Base-by-base conservation (phyloP, 1,140 invertebrate species). In the Telenomus remus region DNA sequence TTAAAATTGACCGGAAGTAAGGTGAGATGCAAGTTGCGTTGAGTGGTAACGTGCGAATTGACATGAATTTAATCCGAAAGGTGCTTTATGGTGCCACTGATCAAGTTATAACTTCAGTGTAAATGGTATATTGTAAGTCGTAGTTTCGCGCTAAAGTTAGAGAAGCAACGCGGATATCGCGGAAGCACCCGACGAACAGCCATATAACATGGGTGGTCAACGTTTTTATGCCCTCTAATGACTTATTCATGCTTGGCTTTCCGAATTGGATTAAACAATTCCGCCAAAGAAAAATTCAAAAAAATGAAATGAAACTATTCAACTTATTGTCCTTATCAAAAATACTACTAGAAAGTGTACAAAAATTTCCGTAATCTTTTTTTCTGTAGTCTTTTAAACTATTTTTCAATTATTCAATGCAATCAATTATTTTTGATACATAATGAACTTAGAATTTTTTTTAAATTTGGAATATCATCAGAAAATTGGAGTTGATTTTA, bases 101-200 rank as follows among this genome's bases (percentile, higher is more conserved):
- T 75, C 57, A 75, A 75, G 64, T 75, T 75, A 75, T 75, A 75
- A 75, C 72, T 74, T 74, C 63, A 74, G 71, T 74, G 71, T 74
- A 74, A 74, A 74, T 74, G 71, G 71, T 74, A 57, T 53, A 74
- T 68, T 74, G 71, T 74, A 74, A 74, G 71, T 74, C 68, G 71
- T 68, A 74, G 71, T 68, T 68, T 63, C 46, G 50, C 55, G 57
- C n/a, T 39, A 50, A 57, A 68, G 71, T 74, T 44, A 74, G 63
- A 68, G 71, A 57, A 63, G 57, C 47, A 14, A 53, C 59, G 48
- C 51, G 71, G 71, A 66, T 66, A 74, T 66, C 57, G 50, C 15
- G n/a, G 47, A 39, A 63, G 63, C 39, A 16, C 37, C 68, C 15
- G 47, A 64, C 59, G 63, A 66, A 66, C 63, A 55, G 12, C 27